These are phyloP conservation scores for Aporophyla lueneburgensis DNA, from an alignment of 2,888 invertebrate species.

Conservation along the genomic window DNA sequence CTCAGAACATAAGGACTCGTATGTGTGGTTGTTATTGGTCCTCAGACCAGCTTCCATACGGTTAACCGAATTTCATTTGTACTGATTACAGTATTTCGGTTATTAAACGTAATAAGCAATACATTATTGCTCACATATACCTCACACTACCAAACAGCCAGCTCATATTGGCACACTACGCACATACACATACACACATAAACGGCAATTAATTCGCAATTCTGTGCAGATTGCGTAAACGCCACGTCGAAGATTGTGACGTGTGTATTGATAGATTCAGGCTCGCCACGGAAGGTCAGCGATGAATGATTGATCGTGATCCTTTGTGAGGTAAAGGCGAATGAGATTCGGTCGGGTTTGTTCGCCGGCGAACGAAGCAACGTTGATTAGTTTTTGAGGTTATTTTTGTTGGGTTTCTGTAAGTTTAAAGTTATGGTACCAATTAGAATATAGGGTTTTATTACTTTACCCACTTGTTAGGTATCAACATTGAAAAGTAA, in stretches of 20 bases:
- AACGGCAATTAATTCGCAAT: conserved; percentile 64
- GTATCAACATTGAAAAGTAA: too few relatives aligned
- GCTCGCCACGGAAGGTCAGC: conserved; percentile 35
- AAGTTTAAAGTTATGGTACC: too few relatives aligned
- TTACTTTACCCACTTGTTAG: too few relatives aligned
- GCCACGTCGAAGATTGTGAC: conserved; percentile 54
- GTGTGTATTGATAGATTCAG: conserved; percentile 61
- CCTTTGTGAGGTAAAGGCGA: conserved; percentile 52
- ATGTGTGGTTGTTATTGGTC: too few relatives aligned
- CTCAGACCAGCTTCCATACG: too few relatives aligned
- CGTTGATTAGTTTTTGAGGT: conserved; percentile 20
- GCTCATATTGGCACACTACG: conserved; percentile 37
- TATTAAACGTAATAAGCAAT: too few relatives aligned
- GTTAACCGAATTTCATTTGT: too few relatives aligned
- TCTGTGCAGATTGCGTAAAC: conserved; percentile 67
- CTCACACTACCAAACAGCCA: not conserved
- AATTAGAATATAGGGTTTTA: too few relatives aligned
- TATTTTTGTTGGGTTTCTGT: not conserved
- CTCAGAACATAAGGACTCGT: too few relatives aligned
- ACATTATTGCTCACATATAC: too few relatives aligned
- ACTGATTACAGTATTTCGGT: too few relatives aligned
- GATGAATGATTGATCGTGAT: conserved; percentile 61
- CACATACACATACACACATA: conserved; percentile 38
- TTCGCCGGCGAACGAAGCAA: not conserved
- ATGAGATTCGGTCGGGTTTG: conserved; percentile 27